phyloP scores from a whole-genome alignment of 2,113 vertebrate species.

The Dicentrarchus labrax region DNA sequence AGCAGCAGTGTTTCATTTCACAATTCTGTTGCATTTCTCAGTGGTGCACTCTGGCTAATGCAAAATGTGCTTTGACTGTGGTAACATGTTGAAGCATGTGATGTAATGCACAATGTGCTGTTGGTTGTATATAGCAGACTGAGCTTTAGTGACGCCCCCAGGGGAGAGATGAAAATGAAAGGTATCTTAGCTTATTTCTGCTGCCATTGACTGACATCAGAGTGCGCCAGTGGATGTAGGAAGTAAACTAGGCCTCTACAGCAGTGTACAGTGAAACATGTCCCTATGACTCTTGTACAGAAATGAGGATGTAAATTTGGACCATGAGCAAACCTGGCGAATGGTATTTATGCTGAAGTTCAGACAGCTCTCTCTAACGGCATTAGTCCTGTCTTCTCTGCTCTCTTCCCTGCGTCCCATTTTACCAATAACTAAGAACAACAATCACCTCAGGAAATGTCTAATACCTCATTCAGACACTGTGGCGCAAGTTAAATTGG shows the following conservation, averaged over 20 bases:
- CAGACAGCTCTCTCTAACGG: neutral
- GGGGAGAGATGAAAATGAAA: slow-evolving; percentile 32
- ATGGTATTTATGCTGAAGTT: slow-evolving; percentile 18
- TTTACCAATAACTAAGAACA: neutral
- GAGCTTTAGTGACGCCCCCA: slow-evolving; percentile 7
- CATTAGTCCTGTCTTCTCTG: neutral
- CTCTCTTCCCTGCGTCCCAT: neutral
- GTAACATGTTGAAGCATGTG: slow-evolving; percentile 62
- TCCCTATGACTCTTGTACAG: slow-evolving; percentile 14
- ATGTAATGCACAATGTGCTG: slow-evolving; percentile 36
- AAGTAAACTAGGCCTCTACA: slow-evolving; percentile 13
- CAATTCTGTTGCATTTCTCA: neutral
- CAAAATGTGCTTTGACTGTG: slow-evolving; percentile 13
- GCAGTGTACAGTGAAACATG: neutral
- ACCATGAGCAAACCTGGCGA: slow-evolving; percentile 22
- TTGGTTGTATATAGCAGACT: no score
- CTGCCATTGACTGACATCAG: slow-evolving; percentile 29
- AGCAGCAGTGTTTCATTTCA: neutral
- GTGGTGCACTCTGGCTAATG: neutral
- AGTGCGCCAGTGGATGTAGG: slow-evolving; percentile 19
- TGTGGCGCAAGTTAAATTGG: neutral
- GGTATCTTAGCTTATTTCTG: slow-evolving; percentile 1
- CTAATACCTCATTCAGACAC: neutral
- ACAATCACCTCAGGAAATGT: neutral
- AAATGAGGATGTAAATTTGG: slow-evolving; percentile 26